These are phyloP conservation scores for Myioborus miniatus DNA, from an alignment of 2,797 vertebrate species.

Conservation along the genomic window DNA sequence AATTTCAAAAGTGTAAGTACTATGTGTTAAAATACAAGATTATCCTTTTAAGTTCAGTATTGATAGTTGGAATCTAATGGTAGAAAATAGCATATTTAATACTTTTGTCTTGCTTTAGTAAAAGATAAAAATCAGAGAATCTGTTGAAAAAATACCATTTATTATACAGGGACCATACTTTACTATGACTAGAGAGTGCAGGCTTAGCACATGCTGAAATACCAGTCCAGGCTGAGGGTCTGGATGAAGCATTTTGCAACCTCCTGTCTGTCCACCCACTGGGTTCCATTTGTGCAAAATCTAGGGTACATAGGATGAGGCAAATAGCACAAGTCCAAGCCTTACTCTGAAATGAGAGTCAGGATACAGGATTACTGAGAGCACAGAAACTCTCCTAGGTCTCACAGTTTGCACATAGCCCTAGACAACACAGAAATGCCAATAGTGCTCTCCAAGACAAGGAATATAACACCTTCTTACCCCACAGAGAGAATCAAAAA, in stretches of 20 bases:
- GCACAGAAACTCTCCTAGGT: background rate
- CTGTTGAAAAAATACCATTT: background rate
- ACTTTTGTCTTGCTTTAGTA: background rate
- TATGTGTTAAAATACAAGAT: background rate
- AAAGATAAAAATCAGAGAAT: background rate
- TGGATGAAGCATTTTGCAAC: background rate
- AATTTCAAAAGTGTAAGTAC: background rate
- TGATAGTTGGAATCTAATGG: background rate
- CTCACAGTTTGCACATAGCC: background rate
- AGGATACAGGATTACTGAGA: background rate
- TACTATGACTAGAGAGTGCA: background rate
- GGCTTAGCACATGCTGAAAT: background rate
- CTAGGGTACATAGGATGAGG: too few species aligned
- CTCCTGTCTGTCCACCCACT: background rate
- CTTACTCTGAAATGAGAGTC: background rate
- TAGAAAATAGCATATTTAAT: background rate
- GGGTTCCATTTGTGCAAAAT: background rate
- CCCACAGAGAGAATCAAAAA: background rate
- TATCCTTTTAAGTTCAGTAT: background rate
- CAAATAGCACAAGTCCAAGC: background rate
- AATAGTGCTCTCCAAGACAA: background rate
- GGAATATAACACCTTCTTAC: background rate
- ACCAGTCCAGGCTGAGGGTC: background rate
- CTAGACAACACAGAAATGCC: background rate
- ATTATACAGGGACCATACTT: background rate